Base-by-base conservation (phyloP, 2,113 vertebrate species). In the Alectura lathami region DNA sequence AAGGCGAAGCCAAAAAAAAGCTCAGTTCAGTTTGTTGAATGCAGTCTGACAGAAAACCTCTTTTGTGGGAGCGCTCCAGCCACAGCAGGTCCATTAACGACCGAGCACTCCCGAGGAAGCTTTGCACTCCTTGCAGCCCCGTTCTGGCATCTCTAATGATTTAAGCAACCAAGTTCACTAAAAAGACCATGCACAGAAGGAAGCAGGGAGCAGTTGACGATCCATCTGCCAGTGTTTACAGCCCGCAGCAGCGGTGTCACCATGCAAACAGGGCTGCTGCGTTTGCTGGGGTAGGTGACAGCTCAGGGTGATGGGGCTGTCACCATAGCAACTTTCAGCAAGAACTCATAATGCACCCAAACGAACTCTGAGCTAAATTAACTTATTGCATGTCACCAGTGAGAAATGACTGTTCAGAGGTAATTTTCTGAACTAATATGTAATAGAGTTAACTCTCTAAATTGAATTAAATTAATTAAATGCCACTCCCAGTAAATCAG, bases 401-500 rank as follows among this genome's bases (percentile, higher is more conserved):
- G 97, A 97, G 97, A 97, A 97, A 96, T 90, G 92, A 96, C 96
- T 95, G 86, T 92, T 97, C 80, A 96, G 96, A 96, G 96, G 83
- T 94, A 96, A 97, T 97, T 97, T 96, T 96, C 97, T 97, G 86
- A 90, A 95, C 94, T 96, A 95, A 95, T 89, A 88, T 92, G 87
- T 96, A 95, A 96, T 80, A 88, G 92, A 94, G 94, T 96, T 91
- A 97, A 93, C 85, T 88, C 96, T 97, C 91, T 94, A 97, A 97
- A 97, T 97, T 96, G 86, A 86, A 97, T 96, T 97, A 90, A 94
- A 97, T 97, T 97, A 97, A 97, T 97, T 97, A 98, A 98, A 97
- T 95, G 96, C 94, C 93, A 95, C 92, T 97, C 93, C 96, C 95
- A 97, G 95, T 96, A 96, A 96, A 96, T 97, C 96, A 97, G 81